Evolutionary conservation across 2,113 vertebrate species (phyloP).

Genomic region (Neopipo cinnamomea): DNA sequence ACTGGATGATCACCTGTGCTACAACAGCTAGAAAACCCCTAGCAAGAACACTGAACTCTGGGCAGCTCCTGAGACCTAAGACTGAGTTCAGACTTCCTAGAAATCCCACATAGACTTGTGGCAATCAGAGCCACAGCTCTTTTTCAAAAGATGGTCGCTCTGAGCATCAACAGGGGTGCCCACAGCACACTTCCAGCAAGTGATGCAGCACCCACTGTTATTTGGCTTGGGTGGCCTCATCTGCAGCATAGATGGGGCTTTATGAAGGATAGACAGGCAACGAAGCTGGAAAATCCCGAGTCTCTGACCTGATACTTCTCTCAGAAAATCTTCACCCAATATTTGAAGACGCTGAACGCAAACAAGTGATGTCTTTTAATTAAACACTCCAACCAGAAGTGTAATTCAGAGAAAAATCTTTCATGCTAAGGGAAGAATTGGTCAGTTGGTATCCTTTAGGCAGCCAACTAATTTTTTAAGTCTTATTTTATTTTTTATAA

Average conservation of each 20-base stretch:
- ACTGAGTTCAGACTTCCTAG: not conserved
- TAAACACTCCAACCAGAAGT: not conserved
- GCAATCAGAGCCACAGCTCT: not conserved
- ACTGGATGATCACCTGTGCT: not conserved
- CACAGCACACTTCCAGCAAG: not conserved
- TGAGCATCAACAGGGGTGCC: not conserved
- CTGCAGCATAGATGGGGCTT: not conserved
- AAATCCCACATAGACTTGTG: not conserved
- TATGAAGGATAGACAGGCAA: not conserved
- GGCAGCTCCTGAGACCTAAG: not conserved
- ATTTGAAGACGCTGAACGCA: not conserved
- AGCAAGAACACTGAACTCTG: not conserved
- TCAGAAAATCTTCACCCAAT: not conserved
- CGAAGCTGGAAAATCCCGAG: not conserved
- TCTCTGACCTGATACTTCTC: not conserved
- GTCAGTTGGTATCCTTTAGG: not conserved
- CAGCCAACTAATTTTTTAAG: not conserved
- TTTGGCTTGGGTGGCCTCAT: not conserved
- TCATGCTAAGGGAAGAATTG: not conserved
- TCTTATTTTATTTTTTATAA: not conserved
- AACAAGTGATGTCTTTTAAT: not conserved
- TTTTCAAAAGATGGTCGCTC: not conserved
- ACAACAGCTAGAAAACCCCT: not conserved
- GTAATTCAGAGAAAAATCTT: not conserved
- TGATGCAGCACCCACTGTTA: not conserved